Evolutionary conservation across 2,888 invertebrate genomes (phyloP).

Genomic region (Hedychridium roseum): DNA sequence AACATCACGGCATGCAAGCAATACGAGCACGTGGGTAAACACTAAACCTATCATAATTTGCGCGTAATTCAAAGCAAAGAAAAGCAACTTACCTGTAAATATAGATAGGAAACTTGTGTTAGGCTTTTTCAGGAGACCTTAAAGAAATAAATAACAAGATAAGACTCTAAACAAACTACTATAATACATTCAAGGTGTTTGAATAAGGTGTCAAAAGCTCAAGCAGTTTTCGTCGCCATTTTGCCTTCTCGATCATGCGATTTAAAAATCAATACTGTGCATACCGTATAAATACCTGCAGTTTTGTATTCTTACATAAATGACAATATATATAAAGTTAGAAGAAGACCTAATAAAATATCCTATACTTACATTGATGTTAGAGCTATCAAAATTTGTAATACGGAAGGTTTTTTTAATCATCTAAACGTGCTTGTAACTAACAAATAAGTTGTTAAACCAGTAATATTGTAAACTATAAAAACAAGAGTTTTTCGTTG

Average conservation of each 20-base stretch:
- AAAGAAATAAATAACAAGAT: not conserved
- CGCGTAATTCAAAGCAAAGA: not conserved
- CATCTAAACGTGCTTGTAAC: too few relatives aligned
- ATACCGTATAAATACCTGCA: not conserved
- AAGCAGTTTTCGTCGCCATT: slow-evolving; percentile 8
- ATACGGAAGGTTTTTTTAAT: too few relatives aligned
- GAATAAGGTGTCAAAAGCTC: not conserved
- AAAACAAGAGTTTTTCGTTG: not conserved
- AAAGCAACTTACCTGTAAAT: not conserved
- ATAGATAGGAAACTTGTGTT: not conserved
- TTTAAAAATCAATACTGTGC: slow-evolving; percentile 17
- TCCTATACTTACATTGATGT: too few relatives aligned
- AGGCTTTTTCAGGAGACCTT: not conserved
- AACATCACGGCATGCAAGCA: too few relatives aligned
- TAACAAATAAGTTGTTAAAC: too few relatives aligned
- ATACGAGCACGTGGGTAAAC: too few relatives aligned
- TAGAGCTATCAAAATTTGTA: too few relatives aligned
- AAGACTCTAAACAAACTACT: not conserved
- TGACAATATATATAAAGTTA: too few relatives aligned
- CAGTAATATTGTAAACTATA: too few relatives aligned
- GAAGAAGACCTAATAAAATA: too few relatives aligned
- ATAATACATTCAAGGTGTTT: not conserved
- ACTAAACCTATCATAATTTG: too few relatives aligned
- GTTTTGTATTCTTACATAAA: too few relatives aligned
- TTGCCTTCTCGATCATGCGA: slow-evolving; percentile 10